phyloP scores from a whole-genome alignment of 2,113 vertebrate species.

The Zingel zingel region DNA sequence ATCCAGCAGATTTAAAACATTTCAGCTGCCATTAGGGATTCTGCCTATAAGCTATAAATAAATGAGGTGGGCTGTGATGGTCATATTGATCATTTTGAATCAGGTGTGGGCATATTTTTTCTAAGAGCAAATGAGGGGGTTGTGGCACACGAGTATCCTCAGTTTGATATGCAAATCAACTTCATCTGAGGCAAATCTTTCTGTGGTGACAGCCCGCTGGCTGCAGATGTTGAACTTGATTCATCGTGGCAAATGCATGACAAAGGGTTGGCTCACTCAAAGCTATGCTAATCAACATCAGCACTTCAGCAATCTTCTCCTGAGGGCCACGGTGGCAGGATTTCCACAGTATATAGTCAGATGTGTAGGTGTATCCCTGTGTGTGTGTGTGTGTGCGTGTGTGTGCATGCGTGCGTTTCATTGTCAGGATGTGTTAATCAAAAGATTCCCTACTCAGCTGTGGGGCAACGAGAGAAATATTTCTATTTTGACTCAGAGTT shows the following conservation, averaged over 20 bases:
- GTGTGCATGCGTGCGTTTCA: constrained; percentile 16
- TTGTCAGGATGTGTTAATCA: constrained; percentile 66
- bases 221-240: constrained; percentile 82
- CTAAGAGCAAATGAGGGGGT: constrained; percentile 61
- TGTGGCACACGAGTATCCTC: constrained; percentile 41
- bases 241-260: constrained; percentile 73
- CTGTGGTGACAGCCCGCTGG: constrained; percentile 63
- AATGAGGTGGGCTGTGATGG: constrained; percentile 17
- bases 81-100: constrained; percentile 27
- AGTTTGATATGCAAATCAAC: constrained; percentile 80
- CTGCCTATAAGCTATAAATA: constrained; percentile 37
- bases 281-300: constrained; percentile 83
- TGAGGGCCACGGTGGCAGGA: constrained; percentile 37
- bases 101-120: constrained; percentile 65
- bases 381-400: neutral
- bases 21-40: constrained; percentile 34
- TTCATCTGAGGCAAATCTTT: constrained; percentile 69
- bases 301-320: constrained; percentile 67
- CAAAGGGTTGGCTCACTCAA: constrained; percentile 79
- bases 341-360: constrained; percentile 22
- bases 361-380: constrained; percentile 1
- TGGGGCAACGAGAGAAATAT: constrained; percentile 43
- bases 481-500: constrained; percentile 61
- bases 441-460: constrained; percentile 49
- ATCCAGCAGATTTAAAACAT: constrained; percentile 17